phyloP scores from a whole-genome alignment of 2,888 invertebrate genomes.

The Saturnia pavonia region DNA sequence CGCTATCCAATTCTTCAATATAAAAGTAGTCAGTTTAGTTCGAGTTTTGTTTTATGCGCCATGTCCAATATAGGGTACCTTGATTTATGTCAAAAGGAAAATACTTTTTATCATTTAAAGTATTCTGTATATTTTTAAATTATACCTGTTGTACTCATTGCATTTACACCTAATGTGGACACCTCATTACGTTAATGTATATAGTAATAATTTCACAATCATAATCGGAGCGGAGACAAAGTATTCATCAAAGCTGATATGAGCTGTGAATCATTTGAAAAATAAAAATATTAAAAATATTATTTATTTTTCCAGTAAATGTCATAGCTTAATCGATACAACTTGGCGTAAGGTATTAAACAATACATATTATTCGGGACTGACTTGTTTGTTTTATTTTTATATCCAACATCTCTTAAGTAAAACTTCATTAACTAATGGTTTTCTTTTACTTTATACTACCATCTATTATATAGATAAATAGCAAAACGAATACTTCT shows the following conservation, averaged over 20 bases:
- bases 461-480: too few relatives aligned
- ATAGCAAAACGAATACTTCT: too few relatives aligned
- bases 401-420: not conserved
- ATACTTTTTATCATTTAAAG: not conserved
- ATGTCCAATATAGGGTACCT: not conserved
- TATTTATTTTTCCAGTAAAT: slow-evolving; percentile 74
- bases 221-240: slow-evolving; percentile 21
- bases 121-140: not conserved
- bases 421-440: too few relatives aligned
- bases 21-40: too few relatives aligned
- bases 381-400: slow-evolving; percentile 41
- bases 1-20: not conserved
- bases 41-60: not conserved
- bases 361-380: slow-evolving; percentile 58
- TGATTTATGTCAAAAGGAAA: slow-evolving; percentile 3
- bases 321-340: slow-evolving; percentile 59
- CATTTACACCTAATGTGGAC: slow-evolving; percentile 25
- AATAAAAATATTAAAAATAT: slow-evolving; percentile 48
- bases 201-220: slow-evolving; percentile 24
- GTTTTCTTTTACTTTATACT: too few relatives aligned
- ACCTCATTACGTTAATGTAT: slow-evolving; percentile 29
- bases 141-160: not conserved
- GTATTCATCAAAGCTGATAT: slow-evolving; percentile 17
- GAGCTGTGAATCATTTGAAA: slow-evolving; percentile 41
- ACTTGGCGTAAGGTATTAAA: slow-evolving; percentile 56